Percentiles rank a stretch among this genome's conserved stretches.
These are phyloP conservation scores for Steromphala cineraria DNA, from an alignment of 2,888 invertebrate species.

Conservation along the genomic window DNA sequence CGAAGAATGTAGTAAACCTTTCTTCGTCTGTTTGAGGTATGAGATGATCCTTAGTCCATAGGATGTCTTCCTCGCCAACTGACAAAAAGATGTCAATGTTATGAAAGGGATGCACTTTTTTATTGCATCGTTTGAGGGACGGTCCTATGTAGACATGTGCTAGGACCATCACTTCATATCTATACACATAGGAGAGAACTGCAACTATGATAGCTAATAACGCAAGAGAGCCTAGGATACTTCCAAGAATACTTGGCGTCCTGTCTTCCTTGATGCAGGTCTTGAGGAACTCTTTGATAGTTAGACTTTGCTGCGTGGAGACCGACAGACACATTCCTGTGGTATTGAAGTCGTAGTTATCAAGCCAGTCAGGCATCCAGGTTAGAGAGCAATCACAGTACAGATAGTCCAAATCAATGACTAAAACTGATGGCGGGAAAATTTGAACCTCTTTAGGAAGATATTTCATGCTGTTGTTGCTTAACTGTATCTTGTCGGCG, in stretches of 20 bases:
- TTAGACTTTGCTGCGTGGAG: no score
- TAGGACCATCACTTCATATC: neutral
- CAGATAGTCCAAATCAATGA: neutral
- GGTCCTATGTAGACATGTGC: neutral
- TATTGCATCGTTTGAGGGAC: neutral
- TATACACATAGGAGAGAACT: neutral
- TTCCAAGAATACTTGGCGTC: neutral
- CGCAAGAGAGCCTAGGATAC: neutral
- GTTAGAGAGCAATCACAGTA: neutral
- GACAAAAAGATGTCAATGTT: neutral
- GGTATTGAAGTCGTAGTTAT: neutral
- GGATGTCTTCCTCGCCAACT: neutral
- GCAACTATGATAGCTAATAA: neutral
- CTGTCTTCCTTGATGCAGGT: neutral
- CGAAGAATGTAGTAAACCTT: neutral
- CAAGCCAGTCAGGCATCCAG: neutral
- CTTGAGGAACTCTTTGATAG: neutral
- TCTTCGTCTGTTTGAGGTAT: neutral
- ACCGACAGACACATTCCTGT: neutral
- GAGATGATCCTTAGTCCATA: neutral
- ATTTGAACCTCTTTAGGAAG: neutral
- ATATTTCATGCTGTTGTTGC: neutral
- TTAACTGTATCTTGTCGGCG: neutral
- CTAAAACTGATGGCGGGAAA: neutral
- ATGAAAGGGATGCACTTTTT: neutral